Conservation (phyloP, 2,888 invertebrate species). For the Sinelater perroti region DNA sequence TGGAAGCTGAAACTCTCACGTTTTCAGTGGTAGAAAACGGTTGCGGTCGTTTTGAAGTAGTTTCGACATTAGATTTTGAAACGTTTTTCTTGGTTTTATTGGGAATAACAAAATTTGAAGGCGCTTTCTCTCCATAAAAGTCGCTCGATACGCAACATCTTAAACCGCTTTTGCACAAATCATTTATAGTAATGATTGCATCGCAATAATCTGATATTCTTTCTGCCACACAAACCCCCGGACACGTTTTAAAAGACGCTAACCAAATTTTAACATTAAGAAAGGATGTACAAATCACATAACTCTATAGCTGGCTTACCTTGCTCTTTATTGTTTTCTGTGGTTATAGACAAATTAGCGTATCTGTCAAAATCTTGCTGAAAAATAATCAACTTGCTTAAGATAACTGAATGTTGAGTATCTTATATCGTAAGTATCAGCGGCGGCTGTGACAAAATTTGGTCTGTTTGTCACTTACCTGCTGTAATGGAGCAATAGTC, state of each 20-base stretch:
- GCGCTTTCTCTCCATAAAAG: conserved; percentile 74
- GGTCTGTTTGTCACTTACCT: conserved; percentile 1
- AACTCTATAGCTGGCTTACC: conserved; percentile 20
- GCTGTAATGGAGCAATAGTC: conserved; percentile 43
- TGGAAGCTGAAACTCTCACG: conserved; percentile 47
- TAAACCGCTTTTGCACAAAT: conserved; percentile 77
- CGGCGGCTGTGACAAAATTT: background rate
- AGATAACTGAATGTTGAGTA: background rate
- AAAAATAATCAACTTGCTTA: conserved; percentile 4
- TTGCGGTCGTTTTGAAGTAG: conserved; percentile 54
- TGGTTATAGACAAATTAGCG: conserved; percentile 16
- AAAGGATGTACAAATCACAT: conserved; percentile 1
- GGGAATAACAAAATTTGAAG: conserved; percentile 78
- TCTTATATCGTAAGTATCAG: background rate
- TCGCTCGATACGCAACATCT: conserved; percentile 86
- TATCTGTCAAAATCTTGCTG: conserved; percentile 26
- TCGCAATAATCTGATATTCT: conserved; percentile 87
- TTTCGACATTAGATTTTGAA: conserved; percentile 59
- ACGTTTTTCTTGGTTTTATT: conserved; percentile 65
- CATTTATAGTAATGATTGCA: conserved; percentile 77
- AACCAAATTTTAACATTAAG: too few relatives aligned
- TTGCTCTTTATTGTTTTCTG: conserved; percentile 16
- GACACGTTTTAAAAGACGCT: conserved; percentile 64
- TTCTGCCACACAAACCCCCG: conserved; percentile 85
- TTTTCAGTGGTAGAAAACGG: conserved; percentile 54